Percentiles rank a stretch among this genome's conserved stretches.
phyloP scores from a whole-genome alignment of 2,113 vertebrate genomes.

The Prunella himalayana region DNA sequence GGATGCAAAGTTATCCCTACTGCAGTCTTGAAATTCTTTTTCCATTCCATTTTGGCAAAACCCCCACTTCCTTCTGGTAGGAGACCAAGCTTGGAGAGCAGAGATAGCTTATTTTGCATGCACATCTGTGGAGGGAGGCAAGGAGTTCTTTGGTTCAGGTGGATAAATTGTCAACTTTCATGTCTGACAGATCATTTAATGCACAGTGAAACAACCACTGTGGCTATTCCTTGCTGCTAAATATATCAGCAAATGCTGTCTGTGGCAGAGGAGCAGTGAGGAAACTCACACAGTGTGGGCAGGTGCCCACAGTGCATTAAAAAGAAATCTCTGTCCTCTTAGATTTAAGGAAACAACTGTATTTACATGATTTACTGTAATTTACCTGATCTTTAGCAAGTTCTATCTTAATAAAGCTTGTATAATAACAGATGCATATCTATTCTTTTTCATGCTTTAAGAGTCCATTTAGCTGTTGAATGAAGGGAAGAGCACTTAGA shows the following conservation, averaged over 20 bases:
- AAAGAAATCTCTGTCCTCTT: not conserved
- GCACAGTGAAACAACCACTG: constrained; percentile 14
- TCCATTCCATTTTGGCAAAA: constrained; percentile 15
- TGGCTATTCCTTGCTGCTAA: not conserved
- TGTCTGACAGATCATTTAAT: constrained; percentile 44
- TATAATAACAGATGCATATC: constrained; percentile 29
- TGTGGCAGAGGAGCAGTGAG: not conserved
- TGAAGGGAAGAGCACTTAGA: constrained; percentile 59
- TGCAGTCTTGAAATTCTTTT: not conserved
- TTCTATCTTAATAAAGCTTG: constrained; percentile 27
- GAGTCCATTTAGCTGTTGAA: constrained; percentile 65
- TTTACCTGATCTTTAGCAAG: constrained; percentile 5
- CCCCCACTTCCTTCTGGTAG: not conserved
- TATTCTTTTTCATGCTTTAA: constrained; percentile 46
- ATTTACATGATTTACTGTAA: not conserved
- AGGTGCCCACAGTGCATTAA: not conserved
- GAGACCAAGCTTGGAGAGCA: not conserved
- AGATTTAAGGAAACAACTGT: constrained; percentile 10
- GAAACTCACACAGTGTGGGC: not conserved
- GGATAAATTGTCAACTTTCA: constrained; percentile 37
- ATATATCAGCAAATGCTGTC: not conserved
- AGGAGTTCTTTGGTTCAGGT: not conserved
- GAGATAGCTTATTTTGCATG: not conserved
- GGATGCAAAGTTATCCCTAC: not conserved
- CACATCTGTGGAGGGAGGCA: constrained; percentile 4